Base-by-base conservation (phyloP, 2,888 invertebrate species). In the Trissoscelio sp. region DNA sequence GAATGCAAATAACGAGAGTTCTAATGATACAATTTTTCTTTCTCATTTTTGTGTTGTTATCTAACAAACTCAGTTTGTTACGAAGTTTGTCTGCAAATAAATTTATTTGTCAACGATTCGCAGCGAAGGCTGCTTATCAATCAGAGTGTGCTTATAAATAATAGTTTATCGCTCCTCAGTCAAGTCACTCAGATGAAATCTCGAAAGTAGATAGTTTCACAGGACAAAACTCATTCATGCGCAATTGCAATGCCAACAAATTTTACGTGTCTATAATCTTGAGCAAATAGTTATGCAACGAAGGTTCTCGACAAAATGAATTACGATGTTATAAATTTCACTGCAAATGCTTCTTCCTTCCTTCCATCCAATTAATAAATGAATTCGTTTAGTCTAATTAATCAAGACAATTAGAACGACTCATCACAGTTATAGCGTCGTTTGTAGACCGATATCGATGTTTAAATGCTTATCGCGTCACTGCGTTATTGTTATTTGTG, bases 341-440 rank as follows among this genome's bases (percentile, higher is more conserved):
- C 12, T 6, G n/a, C 12, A 39, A 39, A 39, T 39, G 39, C 12
- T 39, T 39, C 39, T n/a, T n/a, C n/a, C n/a, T n/a, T n/a, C n/a
- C 12, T 39, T 39, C 39, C 39, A 39, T 39, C 39, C 39, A 39
- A 39, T 39, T 39, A 39, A 39, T 39, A 39, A 12, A n/a, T n/a
- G n/a, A n/a, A n/a, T n/a, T n/a, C n/a, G 12, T 12, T 12, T 2
- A 12, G 39, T 12, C 39, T 39, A 39, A 39, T 39, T 39, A 39
- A 39, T 12, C n/a, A 6, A 0, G n/a, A 39, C 39, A 39, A 39
- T 39, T 2, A 34, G 4, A 11, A 34, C 34, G 34, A 24, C 3
- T 24, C 24, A 6, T 24, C 9, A 6, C 9, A 34, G 34, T 34
- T 9, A 11, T 34, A 34, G 6, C 6, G 24, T 24, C 24, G 6